Evolutionary conservation across 2,888 invertebrate genomes (phyloP), one percentile per base, ranked within the genome.

Genomic region (Trachelus stipa): DNA sequence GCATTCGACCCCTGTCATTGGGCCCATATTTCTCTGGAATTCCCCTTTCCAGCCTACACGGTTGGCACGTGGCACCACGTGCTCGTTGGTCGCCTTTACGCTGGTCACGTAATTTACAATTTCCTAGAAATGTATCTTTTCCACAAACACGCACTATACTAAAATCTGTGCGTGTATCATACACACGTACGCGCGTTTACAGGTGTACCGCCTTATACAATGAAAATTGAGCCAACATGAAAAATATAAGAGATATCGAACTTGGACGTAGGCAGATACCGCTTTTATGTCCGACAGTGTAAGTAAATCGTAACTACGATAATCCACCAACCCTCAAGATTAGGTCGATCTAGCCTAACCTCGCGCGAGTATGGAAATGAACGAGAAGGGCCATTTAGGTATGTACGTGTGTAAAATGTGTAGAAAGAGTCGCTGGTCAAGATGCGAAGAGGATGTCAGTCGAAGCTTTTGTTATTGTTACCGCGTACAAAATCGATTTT

Each of bases 1-100:
- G 79, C 78, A 83, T 85, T 86, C 85, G 84, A 87, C 85, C 88
- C 85, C 81, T 87, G 85, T 87, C 86, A 84, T 82, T 87, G 83
- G 81, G 84, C 79, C 85, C 83, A 87, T 86, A 88, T 87, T 86
- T 86, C 85, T 85, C 74, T 79, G 76, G 80, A 83, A 86, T 81
- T 81, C 79, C 82, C 83, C 83, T 83, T 83, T 84, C 82, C 77
- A 71, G 31, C 0, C 69, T 77, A 75, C 30, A 71, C 73, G 76
- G 78, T 76, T 69, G 85, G 81, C 87, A 88, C 87, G 86, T 85
- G 87, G 84, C 84, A 79, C 79, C 82, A 81, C 83, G 82, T 85
- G 85, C 80, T 81, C 69, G 77, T 34, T 23, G 34, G 30, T 33
- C 35, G 37, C 35, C 81, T 85, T 82, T 76, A 76, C 79, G 79